Base-by-base conservation (phyloP, 2,797 vertebrate species). In the Orestias chungarensis region DNA sequence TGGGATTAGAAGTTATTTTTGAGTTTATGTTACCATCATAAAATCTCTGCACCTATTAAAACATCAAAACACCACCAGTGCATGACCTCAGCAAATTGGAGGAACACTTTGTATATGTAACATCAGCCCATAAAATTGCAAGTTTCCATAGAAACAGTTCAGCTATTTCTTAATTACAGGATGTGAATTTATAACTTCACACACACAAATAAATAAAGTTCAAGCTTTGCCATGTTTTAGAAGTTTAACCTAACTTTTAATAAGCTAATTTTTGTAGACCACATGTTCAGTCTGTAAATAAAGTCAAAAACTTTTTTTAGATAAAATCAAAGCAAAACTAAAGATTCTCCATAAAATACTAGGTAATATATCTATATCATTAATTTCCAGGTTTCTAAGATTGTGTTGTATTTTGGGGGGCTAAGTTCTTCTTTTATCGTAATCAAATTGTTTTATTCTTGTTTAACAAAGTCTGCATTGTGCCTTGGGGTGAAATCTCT, bases 141-240 rank as follows among this genome's bases (percentile, higher is more conserved):
- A 3, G 86, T 91, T 89, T 66, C 88, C 87, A 90, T 90, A 82
- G 88, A 83, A 91, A 91, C 87, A 23, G 44, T 66, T 86, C 64
- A 46, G 67, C 78, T 80, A 61, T 84, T 73, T 72, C 78, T 64
- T 87, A 87, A 89, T 89, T 90, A 85, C 71, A 31, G 73, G 33
- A 68, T 67, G 29, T 64, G 71, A 57, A 69, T 68, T 59, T 46
- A 50, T 33, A 78, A 68, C 69, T 55, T n/a, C 55, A 68, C 38
- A 49, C 54, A 64, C 20, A 70, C 75, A 73, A 31, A n/a, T n/a
- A 35, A 42, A 47, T n/a, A 35, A 42, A 47, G n/a, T 0, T 35
- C 12, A 43, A 23, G 64, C 11, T 17, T 44, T 29, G 46, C 71
- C 27, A 3, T 65, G 57, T 71, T 67, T 69, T 68, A 47, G 67